phyloP scores from a whole-genome alignment of 2,888 invertebrate species.

The Heliothis peltigera region DNA sequence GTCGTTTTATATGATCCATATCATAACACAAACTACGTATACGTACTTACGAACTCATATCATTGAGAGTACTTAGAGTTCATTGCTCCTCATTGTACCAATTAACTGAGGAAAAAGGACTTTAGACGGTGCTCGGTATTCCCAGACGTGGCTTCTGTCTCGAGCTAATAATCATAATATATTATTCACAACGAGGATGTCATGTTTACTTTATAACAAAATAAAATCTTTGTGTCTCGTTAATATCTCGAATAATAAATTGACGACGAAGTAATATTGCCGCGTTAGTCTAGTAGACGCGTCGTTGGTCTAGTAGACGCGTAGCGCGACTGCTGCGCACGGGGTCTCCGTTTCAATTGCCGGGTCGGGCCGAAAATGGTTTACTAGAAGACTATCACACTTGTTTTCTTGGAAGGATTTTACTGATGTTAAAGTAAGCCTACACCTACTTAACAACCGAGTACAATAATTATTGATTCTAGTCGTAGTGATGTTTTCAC shows the following conservation, averaged over 20 bases:
- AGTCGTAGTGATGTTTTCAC: too few relatives aligned
- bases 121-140: slow-evolving; percentile 22
- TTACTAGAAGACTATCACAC: background rate
- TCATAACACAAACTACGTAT: background rate
- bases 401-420: background rate
- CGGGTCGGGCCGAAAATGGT: slow-evolving; percentile 9
- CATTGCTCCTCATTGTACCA: slow-evolving; percentile 37
- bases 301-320: too few relatives aligned
- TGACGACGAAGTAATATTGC: background rate
- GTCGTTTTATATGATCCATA: background rate
- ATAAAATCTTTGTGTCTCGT: background rate
- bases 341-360: too few relatives aligned
- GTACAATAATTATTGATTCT: too few relatives aligned
- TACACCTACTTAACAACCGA: too few relatives aligned
- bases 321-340: too few relatives aligned
- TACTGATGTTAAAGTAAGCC: background rate
- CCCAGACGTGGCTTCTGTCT: slow-evolving; percentile 22
- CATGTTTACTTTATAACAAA: slow-evolving; percentile 7
- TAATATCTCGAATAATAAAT: background rate
- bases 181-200: slow-evolving; percentile 1
- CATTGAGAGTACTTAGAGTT: slow-evolving; percentile 25
- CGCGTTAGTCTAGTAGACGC: background rate
- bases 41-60: slow-evolving; percentile 3
- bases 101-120: slow-evolving; percentile 40
- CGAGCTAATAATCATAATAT: slow-evolving; percentile 10